phyloP scores from a whole-genome alignment of 2,888 invertebrate species.

The Nephrotoma flavescens region DNA sequence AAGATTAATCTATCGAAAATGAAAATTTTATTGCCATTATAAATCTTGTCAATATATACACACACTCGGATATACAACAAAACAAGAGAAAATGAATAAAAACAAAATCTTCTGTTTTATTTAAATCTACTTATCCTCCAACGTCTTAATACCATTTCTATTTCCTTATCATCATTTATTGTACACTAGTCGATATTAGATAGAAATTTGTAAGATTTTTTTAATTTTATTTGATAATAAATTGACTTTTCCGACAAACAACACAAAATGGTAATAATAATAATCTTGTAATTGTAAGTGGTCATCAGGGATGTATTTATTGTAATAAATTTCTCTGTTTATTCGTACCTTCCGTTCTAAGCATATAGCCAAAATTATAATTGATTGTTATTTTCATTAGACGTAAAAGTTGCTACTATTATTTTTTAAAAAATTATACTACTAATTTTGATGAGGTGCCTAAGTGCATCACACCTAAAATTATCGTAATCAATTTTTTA shows the following conservation, averaged over 20 bases:
- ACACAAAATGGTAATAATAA: not conserved
- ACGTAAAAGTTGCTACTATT: not conserved
- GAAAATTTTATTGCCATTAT: slow-evolving; percentile 2
- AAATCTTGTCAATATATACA: not conserved
- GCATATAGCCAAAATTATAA: not conserved
- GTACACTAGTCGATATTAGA: not conserved
- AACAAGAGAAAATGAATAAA: not conserved
- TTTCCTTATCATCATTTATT: not conserved
- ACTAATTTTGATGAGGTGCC: not conserved
- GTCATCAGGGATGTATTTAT: not conserved
- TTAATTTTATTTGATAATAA: not conserved
- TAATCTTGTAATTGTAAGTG: not conserved
- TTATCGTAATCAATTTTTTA: not conserved
- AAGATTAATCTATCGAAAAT: slow-evolving; percentile 4
- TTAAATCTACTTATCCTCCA: not conserved
- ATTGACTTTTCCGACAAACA: not conserved
- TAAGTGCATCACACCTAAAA: not conserved
- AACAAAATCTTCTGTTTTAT: not conserved
- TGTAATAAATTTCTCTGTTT: not conserved
- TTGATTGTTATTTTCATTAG: not conserved
- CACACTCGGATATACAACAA: not conserved
- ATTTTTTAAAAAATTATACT: not conserved
- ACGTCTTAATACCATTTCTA: not conserved
- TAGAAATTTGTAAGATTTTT: not conserved
- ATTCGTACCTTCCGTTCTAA: not conserved